phyloP scores from a whole-genome alignment of 1,140 invertebrate species.

The Sarcophaga peregrina region DNA sequence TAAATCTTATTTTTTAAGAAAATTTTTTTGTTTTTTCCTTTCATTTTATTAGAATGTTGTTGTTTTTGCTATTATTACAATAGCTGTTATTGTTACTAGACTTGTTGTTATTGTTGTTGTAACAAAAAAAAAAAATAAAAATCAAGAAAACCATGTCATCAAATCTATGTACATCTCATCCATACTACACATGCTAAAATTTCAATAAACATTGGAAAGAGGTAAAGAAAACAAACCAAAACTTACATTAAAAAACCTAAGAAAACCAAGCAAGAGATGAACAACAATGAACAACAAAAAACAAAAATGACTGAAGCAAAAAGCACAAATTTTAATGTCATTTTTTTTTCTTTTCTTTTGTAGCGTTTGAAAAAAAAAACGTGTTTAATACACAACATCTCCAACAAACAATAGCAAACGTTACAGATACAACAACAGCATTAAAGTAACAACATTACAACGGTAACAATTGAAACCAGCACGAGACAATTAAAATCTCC shows the following conservation, averaged over 20 bases:
- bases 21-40: too few species aligned
- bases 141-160: too few species aligned
- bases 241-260: neutral
- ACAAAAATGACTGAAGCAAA: neutral
- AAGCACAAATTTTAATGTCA: conserved; percentile 39
- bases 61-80: too few species aligned
- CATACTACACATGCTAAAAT: too few species aligned
- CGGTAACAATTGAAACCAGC: conserved; percentile 40
- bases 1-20: too few species aligned
- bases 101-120: too few species aligned
- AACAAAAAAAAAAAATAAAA: too few species aligned
- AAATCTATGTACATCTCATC: too few species aligned
- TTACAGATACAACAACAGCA: neutral
- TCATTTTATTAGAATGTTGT: too few species aligned
- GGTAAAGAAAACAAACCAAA: neutral
- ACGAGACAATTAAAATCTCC: conserved; percentile 40
- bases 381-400: conserved; percentile 33
- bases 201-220: too few species aligned
- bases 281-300: neutral
- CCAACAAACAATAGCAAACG: neutral
- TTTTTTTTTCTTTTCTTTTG: neutral
- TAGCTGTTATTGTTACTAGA: too few species aligned
- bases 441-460: neutral
- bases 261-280: neutral
- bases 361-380: conserved; percentile 22